These are phyloP conservation scores for Caenorhabditis sp. DNA, from an alignment of 2,888 invertebrate species.

Conservation along the genomic window DNA sequence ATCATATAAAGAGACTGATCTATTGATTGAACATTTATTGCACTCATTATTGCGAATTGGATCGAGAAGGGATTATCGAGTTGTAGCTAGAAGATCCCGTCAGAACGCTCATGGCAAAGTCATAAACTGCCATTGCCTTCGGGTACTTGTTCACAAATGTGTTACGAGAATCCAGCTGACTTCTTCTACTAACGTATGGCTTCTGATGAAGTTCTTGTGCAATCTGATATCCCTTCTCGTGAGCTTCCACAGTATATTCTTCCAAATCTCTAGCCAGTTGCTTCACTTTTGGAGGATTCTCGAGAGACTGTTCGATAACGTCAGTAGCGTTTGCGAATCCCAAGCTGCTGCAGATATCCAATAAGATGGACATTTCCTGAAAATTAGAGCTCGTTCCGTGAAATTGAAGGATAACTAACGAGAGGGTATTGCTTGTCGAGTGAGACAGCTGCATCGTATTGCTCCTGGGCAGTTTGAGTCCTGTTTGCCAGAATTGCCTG, in stretches of 20 bases:
- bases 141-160: conserved; percentile 17
- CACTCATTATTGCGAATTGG: too few relatives aligned
- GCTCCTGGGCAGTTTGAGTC: conserved; percentile 31
- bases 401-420: not conserved
- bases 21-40: not conserved
- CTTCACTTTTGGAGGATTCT: conserved; percentile 22
- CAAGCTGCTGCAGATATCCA: conserved; percentile 19
- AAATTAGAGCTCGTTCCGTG: not conserved
- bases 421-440: conserved; percentile 27
- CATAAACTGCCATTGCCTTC: conserved; percentile 41
- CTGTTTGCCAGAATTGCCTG: conserved; percentile 38
- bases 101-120: conserved; percentile 27
- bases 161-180: not conserved
- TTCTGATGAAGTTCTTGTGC: conserved; percentile 24
- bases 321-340: conserved; percentile 13
- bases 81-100: too few relatives aligned
- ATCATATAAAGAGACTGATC: not conserved
- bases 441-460: conserved; percentile 14
- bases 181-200: conserved; percentile 21
- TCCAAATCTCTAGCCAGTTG: conserved; percentile 36
- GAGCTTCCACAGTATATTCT: conserved; percentile 19
- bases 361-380: conserved; percentile 42
- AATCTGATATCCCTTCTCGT: conserved; percentile 20
- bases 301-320: conserved; percentile 27
- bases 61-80: too few relatives aligned